Base-by-base conservation (phyloP, 1,140 invertebrate genomes). In the Anoplolepis gracilipes region DNA sequence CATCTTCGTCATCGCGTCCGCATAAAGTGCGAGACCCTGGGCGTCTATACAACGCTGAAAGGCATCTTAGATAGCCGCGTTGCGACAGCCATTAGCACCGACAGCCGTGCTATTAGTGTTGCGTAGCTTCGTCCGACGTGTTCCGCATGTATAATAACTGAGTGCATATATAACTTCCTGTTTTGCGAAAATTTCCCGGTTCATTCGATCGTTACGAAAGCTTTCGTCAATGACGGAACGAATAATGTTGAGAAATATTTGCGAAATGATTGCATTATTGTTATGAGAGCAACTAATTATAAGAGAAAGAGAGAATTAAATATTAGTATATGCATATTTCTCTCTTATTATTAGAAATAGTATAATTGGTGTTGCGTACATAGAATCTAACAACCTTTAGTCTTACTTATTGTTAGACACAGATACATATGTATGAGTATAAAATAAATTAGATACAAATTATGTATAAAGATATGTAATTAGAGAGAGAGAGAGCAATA, bases 11-110 rank as follows among this genome's bases (percentile, higher is more conserved):
- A 55, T 64, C 57, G 30, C 46, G 13, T 61, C 39, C 72, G 70
- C 33, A 82, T 72, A 82, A 39, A 82, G 67, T 61, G 22, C 62
- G 62, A 69, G 64, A 67, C 61, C 30, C 81, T 78, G 57, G 28
- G 82, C 84, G 70, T 90, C 88, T 90, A 87, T 79, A 79, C 87
- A 72, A 36, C 42, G 84, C 84, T 92, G 90, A 92, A 92, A 93
- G 92, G 91, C 92, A 93, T 92, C 92, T 93, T 93, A 93, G 89
- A 92, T 92, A 93, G 90, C 36, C 73, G 62, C 85, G 79, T 93
- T 92, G 90, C 91, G 91, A 93, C 91, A 92, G 86, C 91, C 92
- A 92, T 92, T 93, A 92, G 85, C 91, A 90, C 90, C 92, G 91
- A 86, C 92, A 87, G 84, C 88, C 84, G 84, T 89, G 90, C 90